Conservation (phyloP, 2,797 vertebrate species). For the Tachyglossus aculeatus region DNA sequence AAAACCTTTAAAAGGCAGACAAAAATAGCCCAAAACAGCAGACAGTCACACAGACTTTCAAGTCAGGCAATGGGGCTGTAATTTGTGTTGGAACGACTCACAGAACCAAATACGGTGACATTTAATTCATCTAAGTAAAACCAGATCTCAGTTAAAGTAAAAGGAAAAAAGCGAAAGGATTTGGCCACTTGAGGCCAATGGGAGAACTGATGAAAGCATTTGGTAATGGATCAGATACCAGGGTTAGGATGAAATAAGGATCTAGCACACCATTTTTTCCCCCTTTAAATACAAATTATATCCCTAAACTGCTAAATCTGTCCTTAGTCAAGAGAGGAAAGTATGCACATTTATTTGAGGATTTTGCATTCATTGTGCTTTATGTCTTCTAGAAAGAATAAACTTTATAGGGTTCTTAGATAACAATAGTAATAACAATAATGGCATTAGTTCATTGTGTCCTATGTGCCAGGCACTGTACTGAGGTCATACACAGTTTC, state of each 20-base stretch:
- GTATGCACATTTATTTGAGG: too few relatives aligned
- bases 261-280: fast-evolving
- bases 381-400: too few relatives aligned
- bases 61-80: slow-evolving; percentile 64
- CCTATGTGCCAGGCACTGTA: too few relatives aligned
- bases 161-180: background rate
- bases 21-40: slow-evolving; percentile 62
- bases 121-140: slow-evolving; percentile 76
- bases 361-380: too few relatives aligned
- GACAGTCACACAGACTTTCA: slow-evolving; percentile 60
- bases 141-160: slow-evolving; percentile 66
- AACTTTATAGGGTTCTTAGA: too few relatives aligned
- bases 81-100: slow-evolving; percentile 68
- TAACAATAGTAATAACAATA: too few relatives aligned
- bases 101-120: slow-evolving; percentile 72
- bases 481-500: too few relatives aligned
- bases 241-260: background rate
- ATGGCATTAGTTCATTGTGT: too few relatives aligned
- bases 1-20: slow-evolving; percentile 50
- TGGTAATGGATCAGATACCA: background rate
- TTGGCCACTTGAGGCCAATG: slow-evolving; percentile 31
- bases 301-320: background rate
- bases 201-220: slow-evolving; percentile 25
- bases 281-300: background rate
- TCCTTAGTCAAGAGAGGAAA: too few relatives aligned